Evolutionary conservation across 2,888 invertebrate species (phyloP).

Genomic region (Tolmerus cingulatus): DNA sequence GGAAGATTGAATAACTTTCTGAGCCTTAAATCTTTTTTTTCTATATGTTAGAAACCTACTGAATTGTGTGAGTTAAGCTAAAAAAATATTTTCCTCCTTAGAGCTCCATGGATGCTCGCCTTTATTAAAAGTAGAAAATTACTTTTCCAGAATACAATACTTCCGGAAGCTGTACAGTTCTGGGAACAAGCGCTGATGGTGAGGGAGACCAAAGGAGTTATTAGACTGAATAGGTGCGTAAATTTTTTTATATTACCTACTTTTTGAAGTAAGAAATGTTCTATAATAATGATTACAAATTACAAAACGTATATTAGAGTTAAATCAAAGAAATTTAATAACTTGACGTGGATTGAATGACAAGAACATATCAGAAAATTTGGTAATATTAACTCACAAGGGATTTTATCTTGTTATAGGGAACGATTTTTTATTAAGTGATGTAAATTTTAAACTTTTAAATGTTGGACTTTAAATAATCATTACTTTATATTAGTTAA

Average conservation of each 20-base stretch:
- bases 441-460: no score
- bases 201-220: constrained; percentile 83
- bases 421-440: no score
- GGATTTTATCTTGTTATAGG: no score
- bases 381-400: no score
- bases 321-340: no score
- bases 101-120: neutral
- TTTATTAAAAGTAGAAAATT: neutral
- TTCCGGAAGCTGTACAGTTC: constrained; percentile 90
- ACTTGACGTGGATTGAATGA: no score
- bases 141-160: constrained; percentile 77
- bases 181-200: constrained; percentile 94
- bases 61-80: neutral
- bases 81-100: neutral
- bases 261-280: neutral
- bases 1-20: neutral
- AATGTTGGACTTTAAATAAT: no score
- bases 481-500: no score
- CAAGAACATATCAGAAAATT: no score
- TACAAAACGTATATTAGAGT: no score
- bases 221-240: constrained; percentile 80
- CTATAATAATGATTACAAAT: neutral
- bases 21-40: neutral
- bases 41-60: neutral
- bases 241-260: neutral